phyloP scores from a whole-genome alignment of 2,113 vertebrate genomes.

The Thunnus maccoyii region DNA sequence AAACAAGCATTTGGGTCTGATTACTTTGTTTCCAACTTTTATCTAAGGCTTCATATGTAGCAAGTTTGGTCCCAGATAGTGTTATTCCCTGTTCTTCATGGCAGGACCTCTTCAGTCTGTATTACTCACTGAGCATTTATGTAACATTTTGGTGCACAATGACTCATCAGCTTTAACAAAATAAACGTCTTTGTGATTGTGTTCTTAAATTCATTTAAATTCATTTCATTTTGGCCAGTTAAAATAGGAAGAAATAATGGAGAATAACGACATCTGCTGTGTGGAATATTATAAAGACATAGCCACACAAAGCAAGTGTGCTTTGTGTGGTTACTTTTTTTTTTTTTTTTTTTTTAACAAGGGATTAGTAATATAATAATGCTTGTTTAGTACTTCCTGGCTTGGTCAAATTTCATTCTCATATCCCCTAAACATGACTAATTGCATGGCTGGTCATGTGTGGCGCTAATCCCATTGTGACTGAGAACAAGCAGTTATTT shows the following conservation, averaged over 20 bases:
- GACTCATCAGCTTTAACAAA: neutral
- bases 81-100: no score
- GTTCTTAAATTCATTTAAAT: no score
- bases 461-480: slow-evolving; percentile 17
- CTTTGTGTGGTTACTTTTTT: no score
- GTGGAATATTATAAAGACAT: no score
- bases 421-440: neutral
- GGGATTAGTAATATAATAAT: neutral
- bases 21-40: neutral
- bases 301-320: neutral
- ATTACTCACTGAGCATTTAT: no score
- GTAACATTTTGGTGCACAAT: neutral
- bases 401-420: neutral
- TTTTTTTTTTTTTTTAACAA: neutral
- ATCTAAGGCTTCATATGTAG: neutral
- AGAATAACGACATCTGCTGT: no score
- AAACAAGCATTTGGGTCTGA: no score
- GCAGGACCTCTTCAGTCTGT: no score
- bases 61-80: no score
- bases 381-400: neutral
- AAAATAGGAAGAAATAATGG: no score
- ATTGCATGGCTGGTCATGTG: neutral
- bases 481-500: slow-evolving; percentile 15
- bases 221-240: no score
- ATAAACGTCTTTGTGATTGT: neutral